phyloP scores from a whole-genome alignment of 2,113 vertebrate species.

The Donacobius atricapilla region DNA sequence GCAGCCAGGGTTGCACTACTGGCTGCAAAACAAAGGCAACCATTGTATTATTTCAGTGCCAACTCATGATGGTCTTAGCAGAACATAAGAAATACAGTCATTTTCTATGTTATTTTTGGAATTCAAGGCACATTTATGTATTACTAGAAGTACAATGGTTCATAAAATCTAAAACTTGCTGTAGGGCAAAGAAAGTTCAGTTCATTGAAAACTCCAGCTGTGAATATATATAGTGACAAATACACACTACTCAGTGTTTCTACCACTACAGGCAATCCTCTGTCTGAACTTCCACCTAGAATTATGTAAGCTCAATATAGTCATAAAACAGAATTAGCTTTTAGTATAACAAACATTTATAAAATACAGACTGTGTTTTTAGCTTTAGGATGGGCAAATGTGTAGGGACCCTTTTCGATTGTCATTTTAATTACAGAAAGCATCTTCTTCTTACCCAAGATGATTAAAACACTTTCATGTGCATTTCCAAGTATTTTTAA shows the following conservation, averaged over 20 bases:
- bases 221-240: constrained; percentile 1
- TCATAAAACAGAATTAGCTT: not conserved
- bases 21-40: not conserved
- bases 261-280: not conserved
- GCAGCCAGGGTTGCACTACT: not conserved
- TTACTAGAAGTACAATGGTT: not conserved
- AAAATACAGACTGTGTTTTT: not conserved
- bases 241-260: not conserved
- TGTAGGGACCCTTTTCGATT: not conserved
- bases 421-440: not conserved
- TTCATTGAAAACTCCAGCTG: not conserved
- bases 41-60: not conserved
- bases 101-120: not conserved
- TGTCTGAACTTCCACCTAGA: not conserved
- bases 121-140: not conserved
- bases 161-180: not conserved
- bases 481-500: not conserved
- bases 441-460: not conserved
- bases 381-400: not conserved
- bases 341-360: not conserved
- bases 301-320: not conserved
- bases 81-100: not conserved
- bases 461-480: not conserved
- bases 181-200: not conserved
- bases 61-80: not conserved